Evolutionary conservation across 2,113 vertebrate species (phyloP).

Genomic region (Lamprologus tigripictilis): DNA sequence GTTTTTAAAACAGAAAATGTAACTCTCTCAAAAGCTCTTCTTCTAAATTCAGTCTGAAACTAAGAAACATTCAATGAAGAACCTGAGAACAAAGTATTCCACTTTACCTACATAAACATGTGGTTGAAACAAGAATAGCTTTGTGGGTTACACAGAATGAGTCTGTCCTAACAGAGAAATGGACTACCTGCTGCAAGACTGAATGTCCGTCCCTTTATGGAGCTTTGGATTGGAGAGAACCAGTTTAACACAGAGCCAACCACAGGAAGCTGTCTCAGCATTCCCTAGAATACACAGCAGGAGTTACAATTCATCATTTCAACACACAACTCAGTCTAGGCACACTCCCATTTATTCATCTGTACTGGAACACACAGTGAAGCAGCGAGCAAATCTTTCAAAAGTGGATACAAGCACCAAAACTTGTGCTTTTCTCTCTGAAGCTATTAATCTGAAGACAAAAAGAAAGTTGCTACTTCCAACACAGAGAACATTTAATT

Average conservation of each 20-base stretch:
- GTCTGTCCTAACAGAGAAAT: background rate
- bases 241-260: conserved; percentile 93
- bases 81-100: background rate
- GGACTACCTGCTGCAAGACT: conserved; percentile 88
- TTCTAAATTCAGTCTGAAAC: background rate
- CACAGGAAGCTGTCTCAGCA: conserved; percentile 89
- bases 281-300: conserved; percentile 72
- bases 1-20: background rate
- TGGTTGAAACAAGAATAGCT: background rate
- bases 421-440: background rate
- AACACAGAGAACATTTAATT: background rate
- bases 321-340: background rate
- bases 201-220: conserved; percentile 86
- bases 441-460: background rate
- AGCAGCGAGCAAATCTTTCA: background rate
- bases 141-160: background rate
- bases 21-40: background rate
- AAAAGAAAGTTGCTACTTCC: background rate
- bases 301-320: background rate
- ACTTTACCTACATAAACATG: background rate
- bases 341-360: background rate
- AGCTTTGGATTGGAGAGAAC: conserved; percentile 89
- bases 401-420: background rate
- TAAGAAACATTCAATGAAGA: background rate
- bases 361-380: background rate